Base-by-base conservation (phyloP, 1,140 invertebrate species). In the Anthonomus grandis region DNA sequence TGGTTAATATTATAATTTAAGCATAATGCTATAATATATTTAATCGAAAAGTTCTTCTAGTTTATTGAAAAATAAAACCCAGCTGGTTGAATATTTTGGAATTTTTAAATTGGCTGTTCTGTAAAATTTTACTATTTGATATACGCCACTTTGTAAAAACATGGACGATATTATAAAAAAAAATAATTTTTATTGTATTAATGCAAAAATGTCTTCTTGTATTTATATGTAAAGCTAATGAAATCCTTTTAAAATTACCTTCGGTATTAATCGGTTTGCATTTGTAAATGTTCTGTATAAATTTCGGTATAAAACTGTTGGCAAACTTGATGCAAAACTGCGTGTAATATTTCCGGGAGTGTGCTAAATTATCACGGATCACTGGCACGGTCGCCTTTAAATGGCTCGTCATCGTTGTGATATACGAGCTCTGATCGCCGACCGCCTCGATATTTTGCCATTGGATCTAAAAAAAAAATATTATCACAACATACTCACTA, bases 311-410 rank as follows among this genome's bases (percentile, higher is more conserved):
- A 62, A 98, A 97, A 0, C 89, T 86, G 68, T 91, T 95, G 0
- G 90, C 93, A 78, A 98, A 97, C 71, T 95, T 92, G 9, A 96
- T 86, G 73, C 95, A 98, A 68, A 99, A 93, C 73, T 98, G 93
- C 0, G 95, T 98, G 73, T 98, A 99, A 75, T 98, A 98, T 79
- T 98, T 99, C 27, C 95, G 78, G 0, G 95, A 95, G 13, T 91
- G 91, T 1, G 91, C 84, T n/a, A 99, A 78, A 70, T 93, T 90
- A 69, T 98, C 93, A 54, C 97, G 74, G 9, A 99, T 84, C 5
- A 89, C 77, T 0, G 96, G 96, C 42, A 99, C 84, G 0, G 89
- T 89, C 65, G 89, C 86, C 70, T 92, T 88, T 4, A 98, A 80
- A 71, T 97, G 91, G 55, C 84, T 80, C 2, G 91, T 86, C 17